These are phyloP conservation scores for Oncorhynchus gorbuscha DNA, from an alignment of 2,113 vertebrate species.

Conservation along the genomic window DNA sequence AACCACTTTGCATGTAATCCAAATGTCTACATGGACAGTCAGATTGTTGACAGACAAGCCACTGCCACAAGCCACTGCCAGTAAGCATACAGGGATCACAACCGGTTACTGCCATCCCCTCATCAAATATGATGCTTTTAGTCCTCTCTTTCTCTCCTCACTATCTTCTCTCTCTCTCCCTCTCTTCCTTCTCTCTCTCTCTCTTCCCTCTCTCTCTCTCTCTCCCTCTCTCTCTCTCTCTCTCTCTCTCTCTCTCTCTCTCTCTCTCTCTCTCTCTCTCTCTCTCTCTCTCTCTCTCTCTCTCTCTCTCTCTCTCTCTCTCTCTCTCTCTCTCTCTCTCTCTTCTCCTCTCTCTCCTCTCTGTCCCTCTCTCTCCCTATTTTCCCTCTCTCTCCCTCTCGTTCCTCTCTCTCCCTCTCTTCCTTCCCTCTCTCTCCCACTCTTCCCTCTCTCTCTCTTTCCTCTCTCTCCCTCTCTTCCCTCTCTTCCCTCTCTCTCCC, in stretches of 20 bases:
- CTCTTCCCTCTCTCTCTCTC: not conserved
- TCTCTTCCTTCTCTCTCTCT: not conserved
- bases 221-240: not conserved
- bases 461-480: too few relatives aligned
- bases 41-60: too few relatives aligned
- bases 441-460: not conserved
- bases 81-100: too few relatives aligned
- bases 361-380: not conserved
- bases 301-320: not conserved
- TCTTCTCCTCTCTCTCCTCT: not conserved
- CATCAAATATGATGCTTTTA: too few relatives aligned
- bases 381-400: not conserved
- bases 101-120: too few relatives aligned
- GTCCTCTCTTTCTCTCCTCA: not conserved
- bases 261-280: not conserved
- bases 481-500: too few relatives aligned
- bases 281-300: not conserved
- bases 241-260: not conserved
- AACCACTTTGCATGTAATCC: not conserved
- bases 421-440: too few relatives aligned
- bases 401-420: not conserved
- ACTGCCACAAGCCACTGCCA: too few relatives aligned
- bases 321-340: too few relatives aligned
- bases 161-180: conserved; percentile 4
- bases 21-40: not conserved